These are phyloP conservation scores for Cerceris ruficornis DNA, from an alignment of 2,888 invertebrate species.

Conservation along the genomic window DNA sequence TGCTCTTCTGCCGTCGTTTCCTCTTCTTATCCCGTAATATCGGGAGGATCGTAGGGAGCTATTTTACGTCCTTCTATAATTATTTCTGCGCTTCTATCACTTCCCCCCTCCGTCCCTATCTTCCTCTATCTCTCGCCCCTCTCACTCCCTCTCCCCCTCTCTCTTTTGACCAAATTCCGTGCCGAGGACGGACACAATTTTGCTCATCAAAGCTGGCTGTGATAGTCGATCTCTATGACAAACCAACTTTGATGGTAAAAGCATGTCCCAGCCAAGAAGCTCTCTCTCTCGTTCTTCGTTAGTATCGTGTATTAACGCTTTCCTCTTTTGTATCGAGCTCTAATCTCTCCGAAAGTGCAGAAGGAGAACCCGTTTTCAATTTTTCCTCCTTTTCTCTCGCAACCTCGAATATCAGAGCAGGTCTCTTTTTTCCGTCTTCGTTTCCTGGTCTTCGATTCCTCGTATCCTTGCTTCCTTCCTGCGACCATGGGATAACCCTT, in stretches of 20 bases:
- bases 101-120: slow-evolving; percentile 28
- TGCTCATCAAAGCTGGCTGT: slow-evolving; percentile 99
- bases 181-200: slow-evolving; percentile 83
- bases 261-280: slow-evolving; percentile 78
- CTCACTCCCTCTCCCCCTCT: no score
- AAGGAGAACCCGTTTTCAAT: slow-evolving; percentile 4
- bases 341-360: neutral
- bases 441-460: no score
- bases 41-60: neutral
- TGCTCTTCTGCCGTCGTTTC: slow-evolving; percentile 13
- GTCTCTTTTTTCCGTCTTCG: no score
- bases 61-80: slow-evolving; percentile 30
- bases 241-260: slow-evolving; percentile 91
- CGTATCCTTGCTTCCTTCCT: no score
- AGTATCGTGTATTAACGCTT: neutral
- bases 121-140: no score
- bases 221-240: slow-evolving; percentile 93
- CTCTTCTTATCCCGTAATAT: slow-evolving; percentile 20
- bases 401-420: no score
- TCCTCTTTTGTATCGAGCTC: neutral
- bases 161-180: neutral
- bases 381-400: neutral
- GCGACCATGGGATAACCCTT: neutral
- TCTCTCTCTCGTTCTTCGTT: neutral
- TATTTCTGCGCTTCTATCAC: slow-evolving; percentile 42